Percentiles rank a stretch among this genome's conserved stretches.
Conservation (phyloP, 2,113 vertebrate species). For the Andinoacara biseriatus region DNA sequence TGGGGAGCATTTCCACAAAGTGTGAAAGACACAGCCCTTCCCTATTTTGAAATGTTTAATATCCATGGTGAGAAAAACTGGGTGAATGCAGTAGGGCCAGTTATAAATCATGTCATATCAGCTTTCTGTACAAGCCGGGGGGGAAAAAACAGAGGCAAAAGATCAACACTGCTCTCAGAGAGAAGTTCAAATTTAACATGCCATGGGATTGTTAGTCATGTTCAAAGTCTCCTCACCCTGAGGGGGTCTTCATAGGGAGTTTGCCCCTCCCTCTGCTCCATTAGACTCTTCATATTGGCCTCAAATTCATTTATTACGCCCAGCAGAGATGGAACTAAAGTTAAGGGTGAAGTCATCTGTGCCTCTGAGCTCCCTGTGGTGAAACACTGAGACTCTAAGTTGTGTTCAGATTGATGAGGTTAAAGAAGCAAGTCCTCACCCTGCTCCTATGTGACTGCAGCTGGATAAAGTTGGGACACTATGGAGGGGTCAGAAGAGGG, state of each 20-base stretch:
- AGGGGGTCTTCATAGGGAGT: slow-evolving; percentile 4
- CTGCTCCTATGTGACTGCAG: slow-evolving; percentile 65
- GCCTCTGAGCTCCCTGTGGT: slow-evolving; percentile 49
- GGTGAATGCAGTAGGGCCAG: neutral
- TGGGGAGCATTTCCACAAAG: slow-evolving; percentile 17
- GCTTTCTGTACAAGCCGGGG: neutral
- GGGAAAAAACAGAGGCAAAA: slow-evolving; percentile 1
- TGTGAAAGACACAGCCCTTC: neutral
- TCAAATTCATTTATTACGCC: slow-evolving; percentile 28
- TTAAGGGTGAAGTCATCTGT: slow-evolving; percentile 55
- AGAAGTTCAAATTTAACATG: slow-evolving; percentile 11
- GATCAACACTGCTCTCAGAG: slow-evolving; percentile 2
- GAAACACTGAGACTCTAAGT: slow-evolving; percentile 33
- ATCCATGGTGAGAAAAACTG: slow-evolving; percentile 18
- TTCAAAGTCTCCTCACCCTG: slow-evolving; percentile 9
- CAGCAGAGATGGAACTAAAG: slow-evolving; percentile 29
- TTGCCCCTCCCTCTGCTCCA: slow-evolving; percentile 9
- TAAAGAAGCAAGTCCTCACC: slow-evolving; percentile 48
- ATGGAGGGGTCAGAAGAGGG: slow-evolving; percentile 9
- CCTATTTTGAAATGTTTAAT: slow-evolving; percentile 35
- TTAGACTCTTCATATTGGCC: slow-evolving; percentile 22
- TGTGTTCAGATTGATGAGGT: slow-evolving; percentile 62
- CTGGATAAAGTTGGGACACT: slow-evolving; percentile 48
- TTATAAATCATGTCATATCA: slow-evolving; percentile 25
- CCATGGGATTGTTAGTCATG: neutral